These are phyloP conservation scores for Fregetta grallaria DNA, from an alignment of 2,113 vertebrate species.

Conservation along the genomic window DNA sequence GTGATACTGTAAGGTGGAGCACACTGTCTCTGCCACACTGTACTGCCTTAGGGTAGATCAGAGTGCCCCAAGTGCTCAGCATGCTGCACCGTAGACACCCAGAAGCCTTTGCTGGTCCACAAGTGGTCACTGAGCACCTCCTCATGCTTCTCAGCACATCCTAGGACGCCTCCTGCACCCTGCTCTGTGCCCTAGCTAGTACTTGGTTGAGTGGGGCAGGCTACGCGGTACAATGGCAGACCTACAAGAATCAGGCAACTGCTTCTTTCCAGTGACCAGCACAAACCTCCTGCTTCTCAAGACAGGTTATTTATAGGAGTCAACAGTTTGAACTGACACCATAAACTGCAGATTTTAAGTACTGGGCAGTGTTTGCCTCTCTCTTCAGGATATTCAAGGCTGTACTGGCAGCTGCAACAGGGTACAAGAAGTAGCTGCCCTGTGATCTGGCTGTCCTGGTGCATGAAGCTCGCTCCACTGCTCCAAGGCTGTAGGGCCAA, in stretches of 20 bases:
- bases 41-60: not conserved
- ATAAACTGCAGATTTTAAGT: not conserved
- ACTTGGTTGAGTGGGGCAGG: not conserved
- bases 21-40: not conserved
- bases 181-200: not conserved
- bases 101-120: not conserved
- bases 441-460: not conserved
- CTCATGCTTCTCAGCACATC: not conserved
- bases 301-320: not conserved
- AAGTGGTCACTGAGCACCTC: not conserved
- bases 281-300: not conserved
- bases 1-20: not conserved
- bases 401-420: not conserved
- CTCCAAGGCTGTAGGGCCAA: not conserved
- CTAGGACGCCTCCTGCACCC: not conserved
- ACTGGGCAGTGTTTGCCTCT: not conserved
- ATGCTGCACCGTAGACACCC: not conserved
- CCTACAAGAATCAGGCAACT: not conserved
- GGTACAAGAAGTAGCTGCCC: not conserved
- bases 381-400: not conserved
- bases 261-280: not conserved
- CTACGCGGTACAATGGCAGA: fast-evolving
- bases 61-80: not conserved
- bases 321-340: not conserved
- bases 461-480: not conserved